These are phyloP conservation scores for Drosophila bocki DNA, from an alignment of 1,140 invertebrate genomes.

Conservation along the genomic window DNA sequence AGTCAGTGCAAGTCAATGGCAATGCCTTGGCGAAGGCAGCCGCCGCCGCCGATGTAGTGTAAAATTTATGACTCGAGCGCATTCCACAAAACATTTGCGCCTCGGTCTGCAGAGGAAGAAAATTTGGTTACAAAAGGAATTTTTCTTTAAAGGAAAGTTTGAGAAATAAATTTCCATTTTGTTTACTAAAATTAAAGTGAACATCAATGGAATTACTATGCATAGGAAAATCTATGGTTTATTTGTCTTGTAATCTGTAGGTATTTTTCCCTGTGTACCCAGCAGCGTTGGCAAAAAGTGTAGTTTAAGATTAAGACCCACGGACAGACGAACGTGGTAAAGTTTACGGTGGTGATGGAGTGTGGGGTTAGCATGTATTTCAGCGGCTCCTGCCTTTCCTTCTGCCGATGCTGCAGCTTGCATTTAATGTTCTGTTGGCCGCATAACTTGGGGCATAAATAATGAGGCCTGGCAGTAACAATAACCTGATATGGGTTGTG, in stretches of 20 bases:
- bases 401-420: conserved; percentile 58
- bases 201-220: neutral
- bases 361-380: conserved; percentile 21
- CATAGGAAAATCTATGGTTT: neutral
- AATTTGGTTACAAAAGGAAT: too few relatives aligned
- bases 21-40: conserved; percentile 26
- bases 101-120: conserved; percentile 29
- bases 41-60: conserved; percentile 62
- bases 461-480: conserved; percentile 68
- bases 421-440: conserved; percentile 79
- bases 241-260: neutral
- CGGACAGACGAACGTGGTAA: conserved; percentile 66
- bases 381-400: conserved; percentile 21
- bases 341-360: conserved; percentile 64
- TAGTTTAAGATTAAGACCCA: conserved; percentile 21
- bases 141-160: neutral
- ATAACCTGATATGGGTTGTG: conserved; percentile 51
- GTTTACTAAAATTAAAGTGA: neutral
- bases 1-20: conserved; percentile 80
- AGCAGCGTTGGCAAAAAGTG: conserved; percentile 31
- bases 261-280: conserved; percentile 12
- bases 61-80: conserved; percentile 81
- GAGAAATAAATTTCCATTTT: neutral
- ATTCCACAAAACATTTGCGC: conserved; percentile 82
- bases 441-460: conserved; percentile 78